Evolutionary conservation across 2,888 invertebrate species (phyloP).

Genomic region (Drosophila conformis): DNA sequence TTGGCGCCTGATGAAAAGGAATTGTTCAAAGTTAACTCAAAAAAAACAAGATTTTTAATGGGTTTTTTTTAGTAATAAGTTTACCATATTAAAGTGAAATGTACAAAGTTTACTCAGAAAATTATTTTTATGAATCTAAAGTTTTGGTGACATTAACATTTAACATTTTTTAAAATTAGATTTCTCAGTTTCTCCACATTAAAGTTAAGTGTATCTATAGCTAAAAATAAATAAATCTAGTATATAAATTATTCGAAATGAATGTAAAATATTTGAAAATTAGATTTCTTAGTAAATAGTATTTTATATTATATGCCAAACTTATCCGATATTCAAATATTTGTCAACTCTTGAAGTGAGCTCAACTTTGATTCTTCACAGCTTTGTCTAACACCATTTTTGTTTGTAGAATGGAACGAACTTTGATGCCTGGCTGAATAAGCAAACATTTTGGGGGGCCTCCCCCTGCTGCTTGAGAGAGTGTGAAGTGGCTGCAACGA

Average conservation of each 20-base stretch:
- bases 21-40: neutral
- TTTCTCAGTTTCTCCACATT: no score
- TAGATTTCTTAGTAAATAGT: neutral
- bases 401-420: conserved; percentile 66
- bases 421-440: conserved; percentile 60
- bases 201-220: no score
- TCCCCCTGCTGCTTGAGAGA: conserved; percentile 21
- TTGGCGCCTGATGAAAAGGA: neutral
- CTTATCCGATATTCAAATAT: conserved; percentile 3
- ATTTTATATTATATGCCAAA: neutral
- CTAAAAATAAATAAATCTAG: no score
- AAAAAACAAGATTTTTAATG: neutral
- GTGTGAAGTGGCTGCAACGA: conserved; percentile 32
- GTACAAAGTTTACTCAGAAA: neutral
- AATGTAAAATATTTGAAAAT: neutral
- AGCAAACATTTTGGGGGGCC: conserved; percentile 53
- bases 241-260: neutral
- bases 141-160: no score
- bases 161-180: no score
- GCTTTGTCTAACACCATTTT: neutral
- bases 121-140: neutral
- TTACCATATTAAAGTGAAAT: neutral
- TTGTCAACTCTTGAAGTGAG: conserved; percentile 13
- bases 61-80: neutral
- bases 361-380: conserved; percentile 2